Evolutionary conservation across 1,140 invertebrate genomes (phyloP).

Genomic region (Zelostemma sp.): DNA sequence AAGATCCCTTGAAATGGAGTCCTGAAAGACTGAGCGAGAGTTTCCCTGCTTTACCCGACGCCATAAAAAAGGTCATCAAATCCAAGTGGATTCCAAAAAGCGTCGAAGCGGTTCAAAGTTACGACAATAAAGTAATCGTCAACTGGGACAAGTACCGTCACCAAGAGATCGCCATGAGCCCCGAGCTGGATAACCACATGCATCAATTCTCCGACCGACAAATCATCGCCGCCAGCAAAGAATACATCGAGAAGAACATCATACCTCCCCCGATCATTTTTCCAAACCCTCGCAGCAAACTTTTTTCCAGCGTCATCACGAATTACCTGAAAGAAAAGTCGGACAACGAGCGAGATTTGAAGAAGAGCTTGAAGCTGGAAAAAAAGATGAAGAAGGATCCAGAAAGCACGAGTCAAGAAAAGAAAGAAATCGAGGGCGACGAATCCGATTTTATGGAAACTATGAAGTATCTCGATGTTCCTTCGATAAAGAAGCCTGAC

Average conservation of each 20-base stretch:
- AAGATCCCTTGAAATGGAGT: constrained; percentile 81
- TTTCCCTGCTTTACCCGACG: constrained; percentile 80
- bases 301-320: constrained; percentile 43
- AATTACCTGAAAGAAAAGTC: neutral
- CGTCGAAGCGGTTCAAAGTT: constrained; percentile 71
- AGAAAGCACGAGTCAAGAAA: too few species aligned
- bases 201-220: constrained; percentile 75
- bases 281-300: constrained; percentile 52
- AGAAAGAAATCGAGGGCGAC: neutral
- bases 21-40: constrained; percentile 79
- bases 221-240: constrained; percentile 59
- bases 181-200: constrained; percentile 73
- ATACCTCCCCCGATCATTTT: constrained; percentile 40
- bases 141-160: constrained; percentile 77
- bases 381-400: neutral
- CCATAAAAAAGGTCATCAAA: constrained; percentile 74
- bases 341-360: too few species aligned
- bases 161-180: constrained; percentile 69
- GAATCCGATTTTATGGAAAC: neutral
- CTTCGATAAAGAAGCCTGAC: neutral
- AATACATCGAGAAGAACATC: constrained; percentile 49
- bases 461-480: neutral
- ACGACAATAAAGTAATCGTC: constrained; percentile 75
- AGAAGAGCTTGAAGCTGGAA: constrained; percentile 8
- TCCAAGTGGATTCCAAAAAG: constrained; percentile 74